phyloP scores from a whole-genome alignment of 2,113 vertebrate genomes.

The Scytalopus superciliaris region DNA sequence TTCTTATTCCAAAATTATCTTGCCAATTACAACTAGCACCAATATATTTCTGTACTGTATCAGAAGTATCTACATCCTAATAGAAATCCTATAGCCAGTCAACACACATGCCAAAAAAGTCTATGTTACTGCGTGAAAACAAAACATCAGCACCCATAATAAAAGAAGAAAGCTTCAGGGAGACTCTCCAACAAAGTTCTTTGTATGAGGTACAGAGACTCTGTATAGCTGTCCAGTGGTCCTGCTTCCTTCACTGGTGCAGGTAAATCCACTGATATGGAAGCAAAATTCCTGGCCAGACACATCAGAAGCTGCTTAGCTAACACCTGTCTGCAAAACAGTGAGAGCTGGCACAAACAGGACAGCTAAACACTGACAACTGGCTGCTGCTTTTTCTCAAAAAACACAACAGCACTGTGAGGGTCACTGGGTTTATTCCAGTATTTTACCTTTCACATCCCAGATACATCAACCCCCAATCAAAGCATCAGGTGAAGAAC shows the following conservation, averaged over 20 bases:
- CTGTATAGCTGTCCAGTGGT: not conserved
- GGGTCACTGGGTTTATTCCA: not conserved
- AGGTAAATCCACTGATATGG: not conserved
- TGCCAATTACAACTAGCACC: not conserved
- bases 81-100: not conserved
- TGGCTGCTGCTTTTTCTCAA: not conserved
- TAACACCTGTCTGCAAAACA: not conserved
- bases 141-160: not conserved
- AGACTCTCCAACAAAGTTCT: not conserved
- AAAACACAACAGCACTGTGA: not conserved
- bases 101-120: fast-evolving
- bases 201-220: not conserved
- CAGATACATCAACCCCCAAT: not conserved
- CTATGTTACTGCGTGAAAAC: not conserved
- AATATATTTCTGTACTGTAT: not conserved
- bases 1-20: not conserved
- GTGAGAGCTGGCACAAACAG: not conserved
- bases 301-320: not conserved
- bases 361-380: not conserved
- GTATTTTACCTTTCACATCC: not conserved
- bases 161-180: not conserved
- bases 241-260: not conserved
- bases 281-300: not conserved
- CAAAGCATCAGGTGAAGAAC: not conserved
- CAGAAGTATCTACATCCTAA: not conserved